phyloP scores from a whole-genome alignment of 2,797 vertebrate species.

The Hemitrygon akajei region DNA sequence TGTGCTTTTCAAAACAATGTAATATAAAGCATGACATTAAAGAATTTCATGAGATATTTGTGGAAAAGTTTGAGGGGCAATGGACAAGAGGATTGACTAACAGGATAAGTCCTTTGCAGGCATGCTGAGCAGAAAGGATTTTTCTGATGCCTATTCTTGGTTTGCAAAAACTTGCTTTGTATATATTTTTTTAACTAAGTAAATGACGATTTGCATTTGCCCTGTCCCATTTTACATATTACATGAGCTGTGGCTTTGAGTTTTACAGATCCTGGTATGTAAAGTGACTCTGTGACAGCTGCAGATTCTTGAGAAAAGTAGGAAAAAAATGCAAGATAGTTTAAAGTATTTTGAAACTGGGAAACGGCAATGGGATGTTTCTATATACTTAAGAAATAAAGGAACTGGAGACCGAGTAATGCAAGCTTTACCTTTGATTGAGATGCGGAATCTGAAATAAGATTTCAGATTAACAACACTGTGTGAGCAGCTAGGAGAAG shows the following conservation, averaged over 20 bases:
- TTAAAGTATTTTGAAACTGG: neutral
- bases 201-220: neutral
- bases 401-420: neutral
- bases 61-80: neutral
- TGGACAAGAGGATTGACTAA: neutral
- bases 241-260: neutral
- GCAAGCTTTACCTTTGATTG: neutral
- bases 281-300: neutral
- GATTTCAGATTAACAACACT: neutral
- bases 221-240: neutral
- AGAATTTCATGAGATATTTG: neutral
- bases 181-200: neutral
- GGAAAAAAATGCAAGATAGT: too few species aligned
- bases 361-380: neutral
- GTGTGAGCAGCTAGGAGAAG: neutral
- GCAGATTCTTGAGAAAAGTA: neutral
- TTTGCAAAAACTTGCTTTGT: neutral
- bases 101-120: neutral
- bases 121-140: neutral
- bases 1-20: neutral
- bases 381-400: neutral
- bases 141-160: neutral
- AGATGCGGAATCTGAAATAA: neutral
- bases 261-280: neutral
- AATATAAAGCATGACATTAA: neutral